Conservation (phyloP, 37 sponge, comb jelly and placozoan genomes). For the Trichoplax adhaerens region DNA sequence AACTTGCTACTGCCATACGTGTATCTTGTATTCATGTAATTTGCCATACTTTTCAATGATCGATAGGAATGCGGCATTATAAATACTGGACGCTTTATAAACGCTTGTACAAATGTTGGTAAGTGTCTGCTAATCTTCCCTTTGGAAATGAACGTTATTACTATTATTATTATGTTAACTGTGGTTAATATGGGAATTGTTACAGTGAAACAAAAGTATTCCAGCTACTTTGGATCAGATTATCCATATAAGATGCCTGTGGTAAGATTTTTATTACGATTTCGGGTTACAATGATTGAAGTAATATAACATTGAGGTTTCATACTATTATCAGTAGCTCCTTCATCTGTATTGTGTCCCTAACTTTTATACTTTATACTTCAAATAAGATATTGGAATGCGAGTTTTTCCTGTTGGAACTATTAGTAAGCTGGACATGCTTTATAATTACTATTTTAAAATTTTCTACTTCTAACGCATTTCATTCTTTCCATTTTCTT, state of each 20-base stretch:
- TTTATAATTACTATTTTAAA: neutral
- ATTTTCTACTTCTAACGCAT: neutral
- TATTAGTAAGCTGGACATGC: conserved; percentile 15
- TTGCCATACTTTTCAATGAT: no score
- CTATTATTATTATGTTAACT: no score
- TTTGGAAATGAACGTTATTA: neutral
- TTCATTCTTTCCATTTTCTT: neutral
- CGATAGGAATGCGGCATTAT: conserved; percentile 9
- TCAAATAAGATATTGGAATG: conserved; percentile 59
- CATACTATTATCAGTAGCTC: no score
- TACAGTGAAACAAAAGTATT: conserved; percentile 39
- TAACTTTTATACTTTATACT: no score
- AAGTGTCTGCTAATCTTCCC: conserved; percentile 13
- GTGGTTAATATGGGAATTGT: no score
- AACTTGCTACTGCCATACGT: no score
- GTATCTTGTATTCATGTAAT: no score
- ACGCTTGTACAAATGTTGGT: conserved; percentile 10
- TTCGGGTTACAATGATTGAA: no score
- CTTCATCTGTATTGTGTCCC: no score
- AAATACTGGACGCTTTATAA: conserved; percentile 7
- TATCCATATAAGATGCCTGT: conserved; percentile 24
- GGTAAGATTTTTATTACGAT: neutral
- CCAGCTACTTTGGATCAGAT: conserved; percentile 31
- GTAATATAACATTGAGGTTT: no score
- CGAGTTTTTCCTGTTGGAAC: conserved; percentile 89